Evolutionary conservation across 2,888 invertebrate genomes (phyloP).

Genomic region (Drosophila colorata): DNA sequence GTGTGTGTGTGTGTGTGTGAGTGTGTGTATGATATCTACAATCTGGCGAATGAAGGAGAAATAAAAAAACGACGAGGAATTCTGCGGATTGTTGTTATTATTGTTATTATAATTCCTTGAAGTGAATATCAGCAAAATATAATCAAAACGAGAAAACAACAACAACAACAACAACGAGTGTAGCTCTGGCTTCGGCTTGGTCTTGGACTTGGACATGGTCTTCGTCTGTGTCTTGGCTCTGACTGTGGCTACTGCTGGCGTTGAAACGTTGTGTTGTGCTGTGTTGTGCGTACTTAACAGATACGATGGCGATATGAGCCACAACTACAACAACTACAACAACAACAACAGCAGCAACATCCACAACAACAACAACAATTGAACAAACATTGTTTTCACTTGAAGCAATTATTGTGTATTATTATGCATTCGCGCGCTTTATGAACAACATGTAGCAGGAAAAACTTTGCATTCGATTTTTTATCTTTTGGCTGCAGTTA

Average conservation of each 20-base stretch:
- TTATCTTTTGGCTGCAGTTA: constrained; percentile 22
- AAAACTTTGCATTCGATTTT: constrained; percentile 32
- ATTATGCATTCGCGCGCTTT: constrained; percentile 31
- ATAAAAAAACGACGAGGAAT: constrained; percentile 76
- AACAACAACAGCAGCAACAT: constrained; percentile 18
- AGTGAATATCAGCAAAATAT: constrained; percentile 84
- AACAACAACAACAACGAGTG: constrained; percentile 27
- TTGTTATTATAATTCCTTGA: constrained; percentile 85
- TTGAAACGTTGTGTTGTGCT: constrained; percentile 44
- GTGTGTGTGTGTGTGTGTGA: constrained; percentile 48
- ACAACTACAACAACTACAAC: constrained; percentile 29
- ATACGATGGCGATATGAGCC: constrained; percentile 54
- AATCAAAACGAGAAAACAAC: constrained; percentile 79
- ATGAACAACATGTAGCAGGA: constrained; percentile 28
- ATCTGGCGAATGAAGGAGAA: constrained; percentile 76
- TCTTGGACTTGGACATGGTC: constrained; percentile 39
- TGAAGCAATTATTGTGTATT: constrained; percentile 79
- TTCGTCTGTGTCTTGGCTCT: constrained; percentile 19
- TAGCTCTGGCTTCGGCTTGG: constrained; percentile 39
- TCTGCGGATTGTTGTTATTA: constrained; percentile 85
- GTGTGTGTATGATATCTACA: constrained; percentile 76
- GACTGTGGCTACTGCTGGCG: constrained; percentile 47
- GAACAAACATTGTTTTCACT: constrained; percentile 73
- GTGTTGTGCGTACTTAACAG: constrained; percentile 65
- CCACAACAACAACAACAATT: constrained; percentile 27